Evolutionary conservation across 2,888 invertebrate genomes (phyloP).

Genomic region (Zaprionus obscuricornis): DNA sequence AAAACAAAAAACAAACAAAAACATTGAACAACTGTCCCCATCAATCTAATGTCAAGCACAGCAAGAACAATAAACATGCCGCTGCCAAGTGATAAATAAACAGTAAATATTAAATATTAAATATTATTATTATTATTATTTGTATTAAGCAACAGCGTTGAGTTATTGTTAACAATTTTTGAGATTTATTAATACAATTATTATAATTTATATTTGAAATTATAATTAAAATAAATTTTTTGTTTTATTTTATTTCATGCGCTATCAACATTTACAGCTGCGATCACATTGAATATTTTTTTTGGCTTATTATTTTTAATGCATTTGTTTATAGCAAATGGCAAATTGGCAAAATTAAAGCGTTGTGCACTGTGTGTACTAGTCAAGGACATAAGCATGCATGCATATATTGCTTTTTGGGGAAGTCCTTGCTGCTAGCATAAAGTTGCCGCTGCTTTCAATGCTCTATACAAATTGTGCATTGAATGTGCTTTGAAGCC

Average conservation of each 20-base stretch:
- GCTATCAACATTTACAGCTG: background rate
- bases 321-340: constrained; percentile 39
- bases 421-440: background rate
- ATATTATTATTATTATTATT: constrained; percentile 32
- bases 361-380: constrained; percentile 11
- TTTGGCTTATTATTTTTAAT: constrained; percentile 35
- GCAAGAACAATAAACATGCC: constrained; percentile 39
- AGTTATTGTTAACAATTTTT: too few relatives aligned
- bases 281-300: too few relatives aligned
- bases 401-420: constrained; percentile 3
- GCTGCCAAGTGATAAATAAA: too few relatives aligned
- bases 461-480: constrained; percentile 56
- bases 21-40: constrained; percentile 72
- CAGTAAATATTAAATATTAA: too few relatives aligned
- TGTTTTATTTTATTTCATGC: too few relatives aligned
- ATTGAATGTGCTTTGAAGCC: constrained; percentile 50
- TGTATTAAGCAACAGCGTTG: too few relatives aligned
- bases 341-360: constrained; percentile 35
- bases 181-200: too few relatives aligned
- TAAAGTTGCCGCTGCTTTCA: constrained; percentile 25
- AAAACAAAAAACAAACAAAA: constrained; percentile 51
- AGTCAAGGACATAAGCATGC: constrained; percentile 11
- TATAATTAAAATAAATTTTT: too few relatives aligned
- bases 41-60: constrained; percentile 70
- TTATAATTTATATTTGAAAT: too few relatives aligned